These are phyloP conservation scores for Melospiza georgiana DNA, from an alignment of 2,113 vertebrate genomes.

Conservation along the genomic window DNA sequence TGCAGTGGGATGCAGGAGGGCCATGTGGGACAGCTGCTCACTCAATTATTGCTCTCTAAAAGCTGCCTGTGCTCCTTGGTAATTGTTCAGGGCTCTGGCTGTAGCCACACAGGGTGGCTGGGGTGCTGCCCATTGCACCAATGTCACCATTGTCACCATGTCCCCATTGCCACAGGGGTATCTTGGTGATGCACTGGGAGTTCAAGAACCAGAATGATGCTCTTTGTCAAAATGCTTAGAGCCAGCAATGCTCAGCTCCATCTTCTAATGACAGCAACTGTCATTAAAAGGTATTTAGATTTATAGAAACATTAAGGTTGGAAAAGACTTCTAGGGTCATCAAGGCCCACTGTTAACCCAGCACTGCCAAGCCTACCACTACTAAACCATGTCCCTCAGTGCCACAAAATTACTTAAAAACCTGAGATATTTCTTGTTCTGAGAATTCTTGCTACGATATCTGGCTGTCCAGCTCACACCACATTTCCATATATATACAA, in stretches of 20 bases:
- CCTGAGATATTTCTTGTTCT: background rate
- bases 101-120: background rate
- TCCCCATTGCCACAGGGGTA: accelerated
- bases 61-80: accelerated
- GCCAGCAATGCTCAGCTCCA: background rate
- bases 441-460: background rate
- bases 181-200: background rate
- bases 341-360: background rate
- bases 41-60: background rate
- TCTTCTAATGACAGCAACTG: background rate
- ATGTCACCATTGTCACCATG: background rate
- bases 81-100: background rate
- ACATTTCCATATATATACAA: background rate
- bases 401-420: background rate
- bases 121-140: background rate
- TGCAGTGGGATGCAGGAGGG: background rate
- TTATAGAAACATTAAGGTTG: background rate
- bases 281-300: background rate
- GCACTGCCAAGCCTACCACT: background rate
- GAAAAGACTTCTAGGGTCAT: background rate
- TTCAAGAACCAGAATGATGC: background rate
- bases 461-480: background rate
- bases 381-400: background rate
- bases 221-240: background rate
- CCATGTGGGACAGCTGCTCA: background rate